Evolutionary conservation across 2,113 vertebrate genomes (phyloP).

Genomic region (Alligator mississippiensis): DNA sequence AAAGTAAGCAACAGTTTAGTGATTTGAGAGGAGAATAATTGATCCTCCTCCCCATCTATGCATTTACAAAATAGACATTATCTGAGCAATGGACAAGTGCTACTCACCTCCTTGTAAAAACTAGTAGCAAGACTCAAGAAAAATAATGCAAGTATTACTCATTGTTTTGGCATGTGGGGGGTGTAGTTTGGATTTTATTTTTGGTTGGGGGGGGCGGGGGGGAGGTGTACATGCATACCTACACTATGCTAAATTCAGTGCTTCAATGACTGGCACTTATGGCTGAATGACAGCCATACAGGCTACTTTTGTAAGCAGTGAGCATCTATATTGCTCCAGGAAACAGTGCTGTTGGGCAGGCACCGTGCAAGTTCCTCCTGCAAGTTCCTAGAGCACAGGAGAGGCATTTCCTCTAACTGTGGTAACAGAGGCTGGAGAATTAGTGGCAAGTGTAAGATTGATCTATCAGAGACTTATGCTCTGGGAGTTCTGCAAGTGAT

Average conservation of each 20-base stretch:
- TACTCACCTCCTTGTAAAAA: not conserved
- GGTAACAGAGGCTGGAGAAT: not conserved
- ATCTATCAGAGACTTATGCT: not conserved
- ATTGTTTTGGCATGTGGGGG: too few species aligned
- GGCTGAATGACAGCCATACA: not conserved
- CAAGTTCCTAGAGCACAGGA: not conserved
- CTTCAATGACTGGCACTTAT: not conserved
- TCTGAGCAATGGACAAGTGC: not conserved
- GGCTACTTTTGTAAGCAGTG: not conserved
- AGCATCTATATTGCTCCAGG: not conserved
- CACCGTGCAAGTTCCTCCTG: too few species aligned
- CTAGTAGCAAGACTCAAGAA: not conserved
- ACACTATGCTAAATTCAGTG: not conserved
- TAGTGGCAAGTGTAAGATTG: not conserved
- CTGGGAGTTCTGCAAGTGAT: not conserved
- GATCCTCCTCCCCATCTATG: not conserved
- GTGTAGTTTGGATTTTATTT: too few species aligned
- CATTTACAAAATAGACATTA: not conserved
- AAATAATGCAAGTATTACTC: not conserved
- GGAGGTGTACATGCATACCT: too few species aligned
- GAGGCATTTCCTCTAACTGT: not conserved
- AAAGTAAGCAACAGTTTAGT: not conserved
- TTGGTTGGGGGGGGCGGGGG: too few species aligned
- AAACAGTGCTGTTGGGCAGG: not conserved
- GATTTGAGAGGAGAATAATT: not conserved